phyloP scores from a whole-genome alignment of 2,888 invertebrate species.

The Lacanobia wlatinum region DNA sequence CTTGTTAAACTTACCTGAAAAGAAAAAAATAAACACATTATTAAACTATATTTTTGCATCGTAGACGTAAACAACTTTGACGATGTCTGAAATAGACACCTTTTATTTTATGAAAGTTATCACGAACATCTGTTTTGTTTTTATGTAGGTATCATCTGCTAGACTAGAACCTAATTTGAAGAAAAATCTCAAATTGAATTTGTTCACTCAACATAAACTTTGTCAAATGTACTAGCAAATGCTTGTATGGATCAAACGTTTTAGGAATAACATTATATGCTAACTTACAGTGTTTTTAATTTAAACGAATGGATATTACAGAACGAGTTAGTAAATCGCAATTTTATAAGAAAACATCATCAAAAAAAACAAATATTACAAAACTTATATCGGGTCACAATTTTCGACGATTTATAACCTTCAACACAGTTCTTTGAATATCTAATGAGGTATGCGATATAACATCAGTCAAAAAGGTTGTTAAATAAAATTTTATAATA shows the following conservation, averaged over 20 bases:
- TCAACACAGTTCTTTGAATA: too few relatives aligned
- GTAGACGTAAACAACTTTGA: conserved; percentile 9
- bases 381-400: too few relatives aligned
- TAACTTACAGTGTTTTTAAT: neutral
- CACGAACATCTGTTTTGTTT: conserved; percentile 19
- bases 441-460: too few relatives aligned
- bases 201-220: conserved; percentile 17
- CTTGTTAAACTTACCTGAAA: conserved; percentile 57
- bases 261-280: neutral
- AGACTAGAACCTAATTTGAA: conserved; percentile 4
- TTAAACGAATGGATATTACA: too few relatives aligned
- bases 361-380: too few relatives aligned
- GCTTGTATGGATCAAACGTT: neutral
- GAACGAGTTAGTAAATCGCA: too few relatives aligned
- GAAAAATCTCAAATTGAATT: conserved; percentile 19
- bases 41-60: conserved; percentile 7
- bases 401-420: too few relatives aligned
- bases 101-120: conserved; percentile 29
- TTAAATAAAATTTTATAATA: too few relatives aligned
- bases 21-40: conserved; percentile 23
- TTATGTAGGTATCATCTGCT: conserved; percentile 6
- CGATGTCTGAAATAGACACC: neutral
- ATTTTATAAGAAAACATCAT: too few relatives aligned
- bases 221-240: conserved; percentile 24
- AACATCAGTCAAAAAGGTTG: too few relatives aligned